Evolutionary conservation across 2,888 invertebrate genomes (phyloP).

Genomic region (Laspeyria flexula): DNA sequence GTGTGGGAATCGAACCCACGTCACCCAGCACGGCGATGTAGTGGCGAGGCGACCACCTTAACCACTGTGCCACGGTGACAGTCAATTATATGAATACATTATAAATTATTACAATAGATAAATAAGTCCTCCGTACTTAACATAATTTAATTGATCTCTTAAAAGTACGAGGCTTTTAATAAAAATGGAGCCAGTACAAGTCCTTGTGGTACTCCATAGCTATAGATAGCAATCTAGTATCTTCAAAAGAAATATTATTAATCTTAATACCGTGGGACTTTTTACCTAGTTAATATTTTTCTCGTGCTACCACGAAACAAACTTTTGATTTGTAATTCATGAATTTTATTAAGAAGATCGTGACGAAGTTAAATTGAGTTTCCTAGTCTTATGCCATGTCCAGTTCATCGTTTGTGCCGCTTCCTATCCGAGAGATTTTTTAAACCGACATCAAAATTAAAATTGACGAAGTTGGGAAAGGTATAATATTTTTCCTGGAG

Average conservation of each 20-base stretch:
- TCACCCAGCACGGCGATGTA: too few relatives aligned
- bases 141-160: too few relatives aligned
- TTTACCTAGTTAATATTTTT: constrained; percentile 13
- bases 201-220: neutral
- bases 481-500: neutral
- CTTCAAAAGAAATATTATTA: neutral
- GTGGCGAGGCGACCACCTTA: too few relatives aligned
- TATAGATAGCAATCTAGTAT: neutral
- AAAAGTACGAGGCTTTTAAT: too few relatives aligned
- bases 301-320: constrained; percentile 33
- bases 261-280: neutral
- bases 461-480: neutral
- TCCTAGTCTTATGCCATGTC: constrained; percentile 52
- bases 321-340: constrained; percentile 74
- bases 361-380: constrained; percentile 70
- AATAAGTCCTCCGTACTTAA: too few relatives aligned
- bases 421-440: constrained; percentile 13
- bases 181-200: too few relatives aligned
- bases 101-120: too few relatives aligned
- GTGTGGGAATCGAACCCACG: too few relatives aligned
- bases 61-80: too few relatives aligned
- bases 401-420: constrained; percentile 25
- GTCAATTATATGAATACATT: too few relatives aligned
- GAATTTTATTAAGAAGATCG: constrained; percentile 68
- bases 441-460: constrained; percentile 3